Evolutionary conservation across 2,113 vertebrate species (phyloP).

Genomic region (Tursiops truncatus): DNA sequence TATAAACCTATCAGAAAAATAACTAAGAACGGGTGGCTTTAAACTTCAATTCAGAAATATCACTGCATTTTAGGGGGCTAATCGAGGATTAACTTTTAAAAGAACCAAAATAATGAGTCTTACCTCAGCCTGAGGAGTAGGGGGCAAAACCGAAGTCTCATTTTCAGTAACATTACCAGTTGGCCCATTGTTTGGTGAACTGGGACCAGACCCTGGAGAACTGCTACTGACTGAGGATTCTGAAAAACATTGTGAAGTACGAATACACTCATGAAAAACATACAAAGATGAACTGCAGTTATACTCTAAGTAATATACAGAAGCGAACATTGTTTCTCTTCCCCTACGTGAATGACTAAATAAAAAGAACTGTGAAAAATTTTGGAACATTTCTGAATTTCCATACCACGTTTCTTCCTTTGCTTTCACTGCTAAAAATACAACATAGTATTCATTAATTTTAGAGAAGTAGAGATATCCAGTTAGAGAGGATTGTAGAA

Average conservation of each 20-base stretch:
- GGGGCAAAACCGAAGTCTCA: slow-evolving; percentile 89
- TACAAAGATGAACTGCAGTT: background rate
- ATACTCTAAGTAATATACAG: background rate
- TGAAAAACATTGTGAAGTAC: slow-evolving; percentile 79
- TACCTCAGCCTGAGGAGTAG: slow-evolving; percentile 94
- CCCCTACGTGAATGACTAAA: background rate
- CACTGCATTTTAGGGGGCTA: background rate
- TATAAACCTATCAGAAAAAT: background rate
- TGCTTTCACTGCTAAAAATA: slow-evolving; percentile 20
- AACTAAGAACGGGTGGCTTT: background rate
- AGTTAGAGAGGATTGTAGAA: background rate
- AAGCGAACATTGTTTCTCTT: background rate
- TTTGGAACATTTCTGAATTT: background rate
- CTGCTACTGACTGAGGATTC: slow-evolving; percentile 94
- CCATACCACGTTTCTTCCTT: background rate
- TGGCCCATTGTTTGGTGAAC: slow-evolving; percentile 95
- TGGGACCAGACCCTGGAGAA: slow-evolving; percentile 95
- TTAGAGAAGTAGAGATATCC: background rate
- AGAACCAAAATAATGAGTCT: slow-evolving; percentile 35
- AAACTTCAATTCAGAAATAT: background rate
- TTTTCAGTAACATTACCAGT: slow-evolving; percentile 92
- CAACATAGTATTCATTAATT: background rate
- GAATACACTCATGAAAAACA: slow-evolving; percentile 15
- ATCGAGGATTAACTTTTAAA: background rate
- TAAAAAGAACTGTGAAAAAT: background rate